Percentiles rank a stretch among this genome's conserved stretches.
phyloP scores from a whole-genome alignment of 2,797 vertebrate genomes.

The Thunnus albacares region DNA sequence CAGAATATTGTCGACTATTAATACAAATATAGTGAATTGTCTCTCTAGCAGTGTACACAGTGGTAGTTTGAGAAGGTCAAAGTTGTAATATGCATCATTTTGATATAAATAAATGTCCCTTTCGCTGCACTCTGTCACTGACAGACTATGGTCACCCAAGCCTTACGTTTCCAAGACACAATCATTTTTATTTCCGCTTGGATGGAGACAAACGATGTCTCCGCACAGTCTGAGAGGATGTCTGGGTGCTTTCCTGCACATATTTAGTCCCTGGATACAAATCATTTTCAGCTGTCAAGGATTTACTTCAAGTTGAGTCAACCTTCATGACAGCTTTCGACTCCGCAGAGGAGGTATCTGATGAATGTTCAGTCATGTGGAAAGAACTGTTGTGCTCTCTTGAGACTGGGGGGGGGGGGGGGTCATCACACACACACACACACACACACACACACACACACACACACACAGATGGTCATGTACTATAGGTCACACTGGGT shows the following conservation, averaged over 20 bases:
- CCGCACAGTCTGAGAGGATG: not conserved
- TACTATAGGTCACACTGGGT: too few relatives aligned
- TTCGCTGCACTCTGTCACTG: conserved; percentile 6
- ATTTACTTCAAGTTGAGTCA: conserved; percentile 43
- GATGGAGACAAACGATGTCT: conserved; percentile 34
- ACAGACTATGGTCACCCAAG: conserved; percentile 12
- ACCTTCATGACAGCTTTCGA: conserved; percentile 47
- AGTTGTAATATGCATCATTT: conserved; percentile 8
- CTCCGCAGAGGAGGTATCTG: conserved; percentile 38
- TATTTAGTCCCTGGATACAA: conserved; percentile 33
- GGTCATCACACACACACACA: not conserved
- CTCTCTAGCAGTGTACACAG: not conserved
- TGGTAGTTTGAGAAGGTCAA: not conserved
- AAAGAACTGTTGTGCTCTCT: conserved; percentile 20
- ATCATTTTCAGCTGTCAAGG: conserved; percentile 48
- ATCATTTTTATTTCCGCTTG: conserved; percentile 47
- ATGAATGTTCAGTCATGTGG: conserved; percentile 47
- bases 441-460: not conserved
- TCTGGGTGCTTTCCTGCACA: conserved; percentile 11
- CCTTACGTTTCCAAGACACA: conserved; percentile 21
- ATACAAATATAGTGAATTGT: not conserved
- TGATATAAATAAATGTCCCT: conserved; percentile 24
- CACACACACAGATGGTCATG: too few relatives aligned
- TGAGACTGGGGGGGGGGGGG: not conserved
- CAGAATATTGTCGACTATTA: not conserved